Evolutionary conservation across 2,888 invertebrate genomes (phyloP).

Genomic region (Rhopalosiphum nymphaeae): DNA sequence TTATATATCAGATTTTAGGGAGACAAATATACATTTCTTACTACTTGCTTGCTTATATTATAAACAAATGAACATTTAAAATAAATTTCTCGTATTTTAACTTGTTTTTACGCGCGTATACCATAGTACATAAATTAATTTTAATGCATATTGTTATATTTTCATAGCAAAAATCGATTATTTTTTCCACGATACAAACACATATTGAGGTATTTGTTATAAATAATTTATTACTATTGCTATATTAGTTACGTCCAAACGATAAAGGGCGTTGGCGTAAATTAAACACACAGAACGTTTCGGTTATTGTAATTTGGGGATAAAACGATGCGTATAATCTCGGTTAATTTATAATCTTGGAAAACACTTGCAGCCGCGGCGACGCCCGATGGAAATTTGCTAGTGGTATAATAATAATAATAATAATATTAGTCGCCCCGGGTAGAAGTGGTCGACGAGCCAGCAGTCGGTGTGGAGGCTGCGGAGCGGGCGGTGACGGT

Average conservation of each 20-base stretch:
- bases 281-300: background rate
- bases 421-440: conserved; percentile 1
- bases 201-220: background rate
- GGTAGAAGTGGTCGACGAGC: background rate
- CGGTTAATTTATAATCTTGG: conserved; percentile 33
- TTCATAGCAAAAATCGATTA: background rate
- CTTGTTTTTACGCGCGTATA: background rate
- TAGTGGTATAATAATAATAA: conserved; percentile 4
- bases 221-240: background rate
- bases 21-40: background rate
- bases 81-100: background rate
- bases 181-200: background rate
- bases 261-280: background rate
- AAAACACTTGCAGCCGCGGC: background rate
- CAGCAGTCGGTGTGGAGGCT: background rate
- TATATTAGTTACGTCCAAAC: background rate
- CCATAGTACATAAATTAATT: background rate
- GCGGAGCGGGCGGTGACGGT: background rate
- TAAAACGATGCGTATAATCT: conserved; percentile 23
- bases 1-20: background rate
- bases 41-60: background rate
- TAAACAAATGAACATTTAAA: background rate
- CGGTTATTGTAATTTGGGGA: conserved; percentile 38
- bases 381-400: background rate
- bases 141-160: background rate